phyloP scores from a whole-genome alignment of 2,888 invertebrate genomes.

The Proisotoma minuta region DNA sequence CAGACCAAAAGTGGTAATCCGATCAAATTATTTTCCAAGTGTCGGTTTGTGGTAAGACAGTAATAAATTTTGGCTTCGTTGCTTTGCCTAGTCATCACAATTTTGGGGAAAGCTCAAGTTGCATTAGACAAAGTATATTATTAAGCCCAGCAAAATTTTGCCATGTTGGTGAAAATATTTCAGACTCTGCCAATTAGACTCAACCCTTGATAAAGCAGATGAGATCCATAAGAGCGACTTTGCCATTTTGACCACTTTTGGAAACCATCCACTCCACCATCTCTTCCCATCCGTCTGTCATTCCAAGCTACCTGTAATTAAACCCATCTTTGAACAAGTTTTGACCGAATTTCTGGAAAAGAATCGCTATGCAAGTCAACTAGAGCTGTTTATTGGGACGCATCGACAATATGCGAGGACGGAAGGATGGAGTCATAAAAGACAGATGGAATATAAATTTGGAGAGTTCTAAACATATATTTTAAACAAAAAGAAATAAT shows the following conservation, averaged over 20 bases:
- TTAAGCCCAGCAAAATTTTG: too few species aligned
- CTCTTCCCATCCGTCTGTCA: conserved; percentile 66
- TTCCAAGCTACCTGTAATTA: conserved; percentile 49
- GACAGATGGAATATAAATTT: background rate
- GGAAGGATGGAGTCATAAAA: conserved; percentile 50
- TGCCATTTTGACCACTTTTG: conserved; percentile 62
- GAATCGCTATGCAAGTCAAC: conserved; percentile 52
- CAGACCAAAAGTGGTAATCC: too few species aligned
- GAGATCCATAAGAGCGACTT: conserved; percentile 39
- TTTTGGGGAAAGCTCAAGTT: too few species aligned
- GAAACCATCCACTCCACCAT: conserved; percentile 74
- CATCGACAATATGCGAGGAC: conserved; percentile 59
- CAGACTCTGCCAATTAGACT: conserved; percentile 38
- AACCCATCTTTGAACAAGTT: conserved; percentile 41
- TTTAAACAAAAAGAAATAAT: too few species aligned
- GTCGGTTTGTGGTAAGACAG: too few species aligned
- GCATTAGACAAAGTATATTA: too few species aligned
- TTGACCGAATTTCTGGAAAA: conserved; percentile 59
- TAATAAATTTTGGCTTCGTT: too few species aligned
- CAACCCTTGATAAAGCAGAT: conserved; percentile 36
- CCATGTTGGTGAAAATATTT: background rate
- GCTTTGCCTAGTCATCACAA: too few species aligned
- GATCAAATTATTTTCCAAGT: too few species aligned
- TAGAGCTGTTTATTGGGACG: conserved; percentile 64
- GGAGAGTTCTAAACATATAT: background rate